Conservation (phyloP, 2,113 vertebrate genomes). For the Phoxinus phoxinus region DNA sequence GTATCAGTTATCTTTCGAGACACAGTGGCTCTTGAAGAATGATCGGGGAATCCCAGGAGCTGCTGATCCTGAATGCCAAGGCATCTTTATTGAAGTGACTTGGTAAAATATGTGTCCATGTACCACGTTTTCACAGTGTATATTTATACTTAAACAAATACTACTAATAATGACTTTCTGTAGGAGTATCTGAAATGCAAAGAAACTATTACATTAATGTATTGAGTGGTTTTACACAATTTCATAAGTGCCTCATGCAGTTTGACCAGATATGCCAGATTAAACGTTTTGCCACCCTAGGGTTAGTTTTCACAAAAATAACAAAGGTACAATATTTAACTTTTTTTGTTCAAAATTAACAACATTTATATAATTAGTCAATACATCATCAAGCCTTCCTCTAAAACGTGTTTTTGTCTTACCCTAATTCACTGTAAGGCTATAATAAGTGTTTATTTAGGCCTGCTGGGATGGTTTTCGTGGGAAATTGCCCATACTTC, state of each 20-base stretch:
- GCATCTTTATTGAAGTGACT: background rate
- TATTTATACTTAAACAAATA: background rate
- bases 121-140: background rate
- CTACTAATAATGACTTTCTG: background rate
- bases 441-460: no score
- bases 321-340: no score
- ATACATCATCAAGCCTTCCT: no score
- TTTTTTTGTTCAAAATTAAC: no score
- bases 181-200: background rate
- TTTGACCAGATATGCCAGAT: background rate
- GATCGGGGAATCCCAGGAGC: background rate
- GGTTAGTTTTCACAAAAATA: no score
- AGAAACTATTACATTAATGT: background rate
- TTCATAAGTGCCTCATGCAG: background rate
- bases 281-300: background rate
- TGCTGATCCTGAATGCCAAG: background rate
- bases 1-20: constrained; percentile 60
- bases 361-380: no score
- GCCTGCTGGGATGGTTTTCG: no score
- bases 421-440: no score
- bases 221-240: background rate
- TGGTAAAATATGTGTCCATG: background rate
- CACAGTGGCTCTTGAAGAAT: constrained; percentile 2
- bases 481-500: no score
- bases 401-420: no score